phyloP scores from a whole-genome alignment of 2,113 vertebrate species.

The Erinaceus europaeus region DNA sequence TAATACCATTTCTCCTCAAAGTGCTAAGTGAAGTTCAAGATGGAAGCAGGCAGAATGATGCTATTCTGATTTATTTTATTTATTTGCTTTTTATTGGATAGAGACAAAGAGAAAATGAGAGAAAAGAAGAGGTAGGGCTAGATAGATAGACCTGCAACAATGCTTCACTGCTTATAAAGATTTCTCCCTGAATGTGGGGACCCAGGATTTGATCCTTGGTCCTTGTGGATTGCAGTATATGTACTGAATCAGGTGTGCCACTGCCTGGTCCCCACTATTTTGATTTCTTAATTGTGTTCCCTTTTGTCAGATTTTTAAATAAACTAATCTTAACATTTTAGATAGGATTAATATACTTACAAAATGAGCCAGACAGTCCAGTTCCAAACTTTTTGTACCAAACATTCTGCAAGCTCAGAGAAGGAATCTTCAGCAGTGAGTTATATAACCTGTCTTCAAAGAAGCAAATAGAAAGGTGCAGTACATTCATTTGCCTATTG shows the following conservation, averaged over 20 bases:
- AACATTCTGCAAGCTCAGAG: not conserved
- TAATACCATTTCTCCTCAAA: not conserved
- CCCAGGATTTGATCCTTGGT: no score
- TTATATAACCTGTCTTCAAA: not conserved
- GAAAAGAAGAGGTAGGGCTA: no score
- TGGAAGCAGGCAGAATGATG: not conserved
- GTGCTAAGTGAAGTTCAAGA: constrained; percentile 38
- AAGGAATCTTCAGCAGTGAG: not conserved
- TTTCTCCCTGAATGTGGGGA: no score
- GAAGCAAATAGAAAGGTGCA: not conserved
- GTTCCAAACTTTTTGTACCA: not conserved
- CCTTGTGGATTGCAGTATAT: no score
- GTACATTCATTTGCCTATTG: not conserved
- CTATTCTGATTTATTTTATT: not conserved
- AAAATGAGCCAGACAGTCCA: not conserved
- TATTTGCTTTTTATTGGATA: no score
- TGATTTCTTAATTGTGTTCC: constrained; percentile 39
- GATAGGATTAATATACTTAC: not conserved
- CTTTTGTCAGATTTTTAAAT: not conserved
- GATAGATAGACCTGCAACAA: no score
- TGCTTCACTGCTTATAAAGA: no score
- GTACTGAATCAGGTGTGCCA: no score
- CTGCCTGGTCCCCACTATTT: no score
- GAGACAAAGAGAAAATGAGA: no score
- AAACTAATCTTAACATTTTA: not conserved